Evolutionary conservation across 2,113 vertebrate species (phyloP).

Genomic region (Sturnira hondurensis): DNA sequence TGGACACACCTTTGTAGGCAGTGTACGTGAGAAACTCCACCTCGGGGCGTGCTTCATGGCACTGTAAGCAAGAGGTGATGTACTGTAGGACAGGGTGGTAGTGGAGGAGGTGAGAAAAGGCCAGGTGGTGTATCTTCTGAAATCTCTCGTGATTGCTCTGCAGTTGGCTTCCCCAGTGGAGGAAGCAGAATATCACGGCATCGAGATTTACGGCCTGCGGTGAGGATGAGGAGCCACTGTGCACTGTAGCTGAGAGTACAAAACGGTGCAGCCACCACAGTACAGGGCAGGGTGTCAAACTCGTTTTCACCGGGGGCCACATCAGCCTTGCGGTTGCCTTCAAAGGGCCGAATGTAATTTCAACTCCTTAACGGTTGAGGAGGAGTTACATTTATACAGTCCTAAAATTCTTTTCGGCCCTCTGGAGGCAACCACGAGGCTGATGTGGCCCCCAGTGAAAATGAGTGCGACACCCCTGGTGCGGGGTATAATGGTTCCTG

Average conservation of each 20-base stretch:
- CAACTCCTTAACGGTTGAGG: no score
- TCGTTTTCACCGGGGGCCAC: no score
- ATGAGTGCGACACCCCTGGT: no score
- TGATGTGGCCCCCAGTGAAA: no score
- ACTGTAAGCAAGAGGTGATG: neutral
- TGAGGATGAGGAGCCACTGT: neutral
- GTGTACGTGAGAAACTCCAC: neutral
- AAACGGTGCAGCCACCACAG: neutral
- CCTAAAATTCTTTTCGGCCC: no score
- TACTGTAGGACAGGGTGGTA: neutral
- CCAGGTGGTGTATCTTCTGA: neutral
- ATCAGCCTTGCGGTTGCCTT: no score
- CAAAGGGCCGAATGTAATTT: no score
- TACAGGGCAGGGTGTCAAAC: no score
- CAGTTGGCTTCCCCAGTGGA: neutral
- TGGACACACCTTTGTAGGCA: fast-evolving
- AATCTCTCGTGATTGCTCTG: no score
- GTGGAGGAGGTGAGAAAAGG: no score
- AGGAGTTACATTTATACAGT: no score
- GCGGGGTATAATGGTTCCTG: neutral
- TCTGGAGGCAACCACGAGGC: no score
- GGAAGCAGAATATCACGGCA: fast-evolving
- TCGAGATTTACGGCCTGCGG: neutral
- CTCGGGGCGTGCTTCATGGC: neutral
- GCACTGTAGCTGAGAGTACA: fast-evolving